Evolutionary conservation across 1,140 invertebrate species (phyloP).

Genomic region (Ctenoplectra terminalis): DNA sequence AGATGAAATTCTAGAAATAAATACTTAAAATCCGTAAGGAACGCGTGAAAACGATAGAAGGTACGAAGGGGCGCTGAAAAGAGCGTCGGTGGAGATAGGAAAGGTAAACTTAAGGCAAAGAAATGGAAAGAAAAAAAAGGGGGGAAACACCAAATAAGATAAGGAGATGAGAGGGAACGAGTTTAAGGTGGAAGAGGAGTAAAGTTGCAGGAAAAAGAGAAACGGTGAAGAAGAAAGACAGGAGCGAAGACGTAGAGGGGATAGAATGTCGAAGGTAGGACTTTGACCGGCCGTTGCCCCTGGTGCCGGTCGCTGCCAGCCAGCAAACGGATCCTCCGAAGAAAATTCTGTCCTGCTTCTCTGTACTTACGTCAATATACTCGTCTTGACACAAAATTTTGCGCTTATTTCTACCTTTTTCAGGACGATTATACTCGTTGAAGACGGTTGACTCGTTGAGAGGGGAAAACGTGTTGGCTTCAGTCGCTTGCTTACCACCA

Average conservation of each 20-base stretch:
- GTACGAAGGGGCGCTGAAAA: neutral
- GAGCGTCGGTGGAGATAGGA: neutral
- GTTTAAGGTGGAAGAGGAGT: conserved; percentile 29
- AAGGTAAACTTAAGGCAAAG: neutral
- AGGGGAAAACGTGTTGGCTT: no score
- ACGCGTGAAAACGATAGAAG: neutral
- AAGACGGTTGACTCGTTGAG: no score
- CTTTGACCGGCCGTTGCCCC: conserved; percentile 82
- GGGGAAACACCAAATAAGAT: conserved; percentile 1
- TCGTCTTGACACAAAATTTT: no score
- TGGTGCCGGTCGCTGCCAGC: conserved; percentile 43
- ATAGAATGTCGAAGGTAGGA: conserved; percentile 69
- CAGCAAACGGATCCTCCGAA: conserved; percentile 45
- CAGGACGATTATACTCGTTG: no score
- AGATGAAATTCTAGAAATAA: neutral
- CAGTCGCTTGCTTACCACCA: no score
- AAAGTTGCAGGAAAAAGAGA: conserved; percentile 22
- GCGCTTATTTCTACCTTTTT: neutral
- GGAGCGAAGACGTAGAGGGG: conserved; percentile 45
- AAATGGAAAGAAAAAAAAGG: neutral
- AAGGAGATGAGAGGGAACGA: conserved; percentile 34
- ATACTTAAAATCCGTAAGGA: neutral
- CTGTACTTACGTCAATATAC: neutral
- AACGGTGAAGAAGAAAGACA: conserved; percentile 45
- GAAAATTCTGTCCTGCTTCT: conserved; percentile 52